Evolutionary conservation across 1,140 invertebrate species (phyloP).

Genomic region (Polyergus mexicanus): DNA sequence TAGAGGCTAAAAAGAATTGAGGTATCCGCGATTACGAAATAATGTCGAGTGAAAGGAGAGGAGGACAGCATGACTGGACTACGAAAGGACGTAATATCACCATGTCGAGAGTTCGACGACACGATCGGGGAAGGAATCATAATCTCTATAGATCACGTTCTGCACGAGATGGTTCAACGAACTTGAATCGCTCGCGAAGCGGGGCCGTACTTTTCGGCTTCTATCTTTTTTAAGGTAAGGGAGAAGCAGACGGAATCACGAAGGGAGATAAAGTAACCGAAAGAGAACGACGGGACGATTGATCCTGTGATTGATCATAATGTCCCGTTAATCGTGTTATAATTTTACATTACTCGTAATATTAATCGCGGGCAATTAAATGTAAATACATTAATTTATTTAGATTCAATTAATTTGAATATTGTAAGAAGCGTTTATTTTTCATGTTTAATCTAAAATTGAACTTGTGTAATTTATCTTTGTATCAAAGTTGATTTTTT

Average conservation of each 20-base stretch:
- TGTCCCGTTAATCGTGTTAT: not conserved
- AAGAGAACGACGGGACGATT: not conserved
- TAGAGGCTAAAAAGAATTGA: not conserved
- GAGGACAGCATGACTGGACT: not conserved
- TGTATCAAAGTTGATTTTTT: not conserved
- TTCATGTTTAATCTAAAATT: not conserved
- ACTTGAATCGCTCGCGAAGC: conserved; percentile 36
- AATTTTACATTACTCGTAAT: not conserved
- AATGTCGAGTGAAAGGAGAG: conserved; percentile 55
- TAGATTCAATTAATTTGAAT: not conserved
- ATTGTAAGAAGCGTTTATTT: not conserved
- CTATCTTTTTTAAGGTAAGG: not conserved
- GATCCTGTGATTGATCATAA: not conserved
- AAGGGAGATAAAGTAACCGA: not conserved
- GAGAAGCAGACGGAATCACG: conserved; percentile 1
- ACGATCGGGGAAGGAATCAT: conserved; percentile 62
- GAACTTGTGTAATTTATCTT: not conserved
- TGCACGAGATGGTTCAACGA: conserved; percentile 69
- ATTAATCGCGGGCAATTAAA: not conserved
- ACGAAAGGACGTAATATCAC: conserved; percentile 51
- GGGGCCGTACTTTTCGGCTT: conserved; percentile 35
- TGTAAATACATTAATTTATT: not conserved
- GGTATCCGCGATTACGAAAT: conserved; percentile 31
- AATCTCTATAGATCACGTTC: conserved; percentile 71
- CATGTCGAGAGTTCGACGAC: conserved; percentile 68